Conservation (phyloP, 2,797 vertebrate genomes). For the Coluber constrictor region DNA sequence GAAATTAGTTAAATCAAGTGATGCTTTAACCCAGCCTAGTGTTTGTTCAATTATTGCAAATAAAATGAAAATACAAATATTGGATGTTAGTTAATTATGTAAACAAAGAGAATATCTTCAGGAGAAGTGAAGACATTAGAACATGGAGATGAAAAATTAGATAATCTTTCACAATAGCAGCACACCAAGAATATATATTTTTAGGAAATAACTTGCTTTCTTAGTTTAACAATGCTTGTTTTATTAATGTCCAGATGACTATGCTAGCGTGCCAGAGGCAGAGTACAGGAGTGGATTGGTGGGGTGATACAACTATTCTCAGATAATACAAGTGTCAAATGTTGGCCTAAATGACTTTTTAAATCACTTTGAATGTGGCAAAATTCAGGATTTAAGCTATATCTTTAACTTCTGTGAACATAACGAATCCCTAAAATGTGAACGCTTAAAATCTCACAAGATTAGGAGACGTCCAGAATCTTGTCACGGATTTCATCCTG, state of each 20-base stretch:
- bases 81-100: not conserved
- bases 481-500: constrained; percentile 95
- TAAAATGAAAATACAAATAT: not conserved
- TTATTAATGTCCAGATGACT: not conserved
- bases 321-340: not conserved
- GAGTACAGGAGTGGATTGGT: not conserved
- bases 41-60: not conserved
- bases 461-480: constrained; percentile 93
- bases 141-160: not conserved
- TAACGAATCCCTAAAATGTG: constrained; percentile 98
- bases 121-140: not conserved
- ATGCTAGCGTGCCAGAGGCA: not conserved
- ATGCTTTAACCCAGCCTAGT: not conserved
- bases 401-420: constrained; percentile 84
- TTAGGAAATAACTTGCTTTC: not conserved
- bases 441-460: constrained; percentile 94
- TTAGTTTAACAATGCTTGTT: not conserved
- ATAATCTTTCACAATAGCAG: not conserved
- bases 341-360: not conserved
- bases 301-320: not conserved
- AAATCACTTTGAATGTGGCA: not conserved
- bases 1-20: not conserved
- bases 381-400: constrained; percentile 24
- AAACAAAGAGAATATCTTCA: not conserved
- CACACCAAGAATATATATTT: not conserved